A percentile compares a stretch with the other conserved stretches of the same genome.
phyloP scores from a whole-genome alignment of 2,888 invertebrate species.

The Morpho achilles region DNA sequence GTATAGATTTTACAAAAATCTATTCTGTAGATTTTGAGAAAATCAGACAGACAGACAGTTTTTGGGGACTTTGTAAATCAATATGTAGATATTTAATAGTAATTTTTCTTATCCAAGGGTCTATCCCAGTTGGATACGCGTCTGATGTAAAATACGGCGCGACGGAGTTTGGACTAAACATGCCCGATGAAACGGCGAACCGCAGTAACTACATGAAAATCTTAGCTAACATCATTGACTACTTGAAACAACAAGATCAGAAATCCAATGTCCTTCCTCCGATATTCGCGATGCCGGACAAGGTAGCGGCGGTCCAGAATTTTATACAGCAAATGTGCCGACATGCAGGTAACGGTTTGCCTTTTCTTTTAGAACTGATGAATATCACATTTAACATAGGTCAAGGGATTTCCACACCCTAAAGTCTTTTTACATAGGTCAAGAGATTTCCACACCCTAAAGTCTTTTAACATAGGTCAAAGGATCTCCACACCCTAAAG shows the following conservation, averaged over 20 bases:
- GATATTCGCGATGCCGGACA: slow-evolving; percentile 58
- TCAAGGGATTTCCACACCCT: too few species aligned
- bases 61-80: too few species aligned
- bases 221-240: slow-evolving; percentile 54
- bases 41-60: too few species aligned
- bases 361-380: too few species aligned
- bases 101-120: slow-evolving; percentile 35
- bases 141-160: slow-evolving; percentile 50
- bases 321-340: slow-evolving; percentile 55
- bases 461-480: too few species aligned
- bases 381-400: too few species aligned
- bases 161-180: slow-evolving; percentile 43
- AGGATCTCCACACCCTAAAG: too few species aligned
- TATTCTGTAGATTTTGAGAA: too few species aligned
- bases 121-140: slow-evolving; percentile 57
- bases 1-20: too few species aligned
- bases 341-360: slow-evolving; percentile 40
- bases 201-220: slow-evolving; percentile 45
- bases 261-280: slow-evolving; percentile 42
- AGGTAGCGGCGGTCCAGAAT: slow-evolving; percentile 42
- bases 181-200: slow-evolving; percentile 41
- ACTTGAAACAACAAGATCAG: slow-evolving; percentile 41
- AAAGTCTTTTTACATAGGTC: too few species aligned
- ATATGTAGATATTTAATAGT: too few species aligned
- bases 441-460: too few species aligned